Evolutionary conservation across 2,113 vertebrate species (phyloP), one percentile per base, ranked within the genome.

Genomic region (Prolemur simus): DNA sequence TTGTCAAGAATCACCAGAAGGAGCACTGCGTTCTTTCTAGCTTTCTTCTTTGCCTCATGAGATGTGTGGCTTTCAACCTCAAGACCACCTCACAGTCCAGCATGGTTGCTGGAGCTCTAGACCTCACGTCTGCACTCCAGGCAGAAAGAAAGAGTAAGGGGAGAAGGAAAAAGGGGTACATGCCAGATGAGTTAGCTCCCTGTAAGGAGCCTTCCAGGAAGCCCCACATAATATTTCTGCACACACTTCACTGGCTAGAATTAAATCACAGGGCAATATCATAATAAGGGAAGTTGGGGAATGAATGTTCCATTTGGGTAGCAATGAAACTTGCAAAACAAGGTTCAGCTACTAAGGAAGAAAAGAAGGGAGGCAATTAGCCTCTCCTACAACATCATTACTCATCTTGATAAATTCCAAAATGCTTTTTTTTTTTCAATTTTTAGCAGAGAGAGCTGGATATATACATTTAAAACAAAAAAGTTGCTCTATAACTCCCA

Each of bases 401-500:
- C 45, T 93, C 66, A 49, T 88, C 60, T 37, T 39, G 27, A 49
- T 83, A 69, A 89, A 37, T 52, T 93, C 63, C 45, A 66, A 83
- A 89, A 71, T 58, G 21, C 39, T 89, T 89, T 47, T 60, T 68
- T 89, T 21, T 54, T 63, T 63, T 14, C 23, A 11, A 34, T 80
- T 87, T 82, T 92, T 82, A 96, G 78, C 74, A 80, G 73, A 81
- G 85, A 96, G 37, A 49, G n/a, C 49, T 84, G 9, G 14, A 83
- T 84, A 37, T 17, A 68, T n/a, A 74, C 13, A 76, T 77, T 17
- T 87, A 90, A 85, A 66, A 93, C 49, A 93, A 92, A 83, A 86
- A 68, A n/a, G 15, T 23, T 89, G 60, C 69, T 49, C 11, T 54
- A 54, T 32, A 54, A 10, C 63, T 74, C 71, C 74, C 25, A 90